Evolutionary conservation across 1,140 invertebrate species (phyloP).

Genomic region (Magallana angulata): DNA sequence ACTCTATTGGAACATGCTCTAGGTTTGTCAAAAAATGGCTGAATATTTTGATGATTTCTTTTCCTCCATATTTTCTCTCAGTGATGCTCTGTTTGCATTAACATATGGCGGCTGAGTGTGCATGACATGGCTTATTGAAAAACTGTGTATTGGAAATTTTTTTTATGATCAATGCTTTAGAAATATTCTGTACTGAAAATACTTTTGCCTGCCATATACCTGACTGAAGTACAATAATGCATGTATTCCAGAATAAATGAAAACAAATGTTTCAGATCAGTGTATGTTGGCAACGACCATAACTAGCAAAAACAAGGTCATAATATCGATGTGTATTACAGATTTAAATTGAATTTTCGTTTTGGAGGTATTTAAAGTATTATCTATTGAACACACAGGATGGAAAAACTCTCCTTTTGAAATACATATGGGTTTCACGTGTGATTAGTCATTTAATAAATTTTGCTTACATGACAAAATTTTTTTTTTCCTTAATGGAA

Average conservation of each 20-base stretch:
- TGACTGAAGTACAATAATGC: conserved; percentile 6
- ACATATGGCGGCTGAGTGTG: conserved; percentile 11
- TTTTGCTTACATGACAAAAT: conserved; percentile 8
- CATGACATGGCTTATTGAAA: conserved; percentile 18
- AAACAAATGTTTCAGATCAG: conserved; percentile 25
- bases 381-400: conserved; percentile 19
- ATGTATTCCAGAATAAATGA: conserved; percentile 17
- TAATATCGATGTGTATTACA: conserved; percentile 34
- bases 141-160: not conserved
- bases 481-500: not conserved
- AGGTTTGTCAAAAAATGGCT: conserved; percentile 12
- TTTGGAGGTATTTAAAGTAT: conserved; percentile 23
- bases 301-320: conserved; percentile 30
- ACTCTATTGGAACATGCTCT: conserved; percentile 19
- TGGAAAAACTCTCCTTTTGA: not conserved
- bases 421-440: not conserved
- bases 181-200: not conserved
- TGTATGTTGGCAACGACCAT: conserved; percentile 30
- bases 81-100: conserved; percentile 1
- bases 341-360: conserved; percentile 33
- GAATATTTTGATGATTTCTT: not conserved
- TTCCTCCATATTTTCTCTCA: conserved; percentile 7
- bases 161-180: conserved; percentile 20
- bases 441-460: conserved; percentile 23
- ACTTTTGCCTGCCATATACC: not conserved